Percentiles rank a stretch among this genome's conserved stretches.
phyloP scores from a whole-genome alignment of 2,797 vertebrate species.

The Eutrigla gurnardus region DNA sequence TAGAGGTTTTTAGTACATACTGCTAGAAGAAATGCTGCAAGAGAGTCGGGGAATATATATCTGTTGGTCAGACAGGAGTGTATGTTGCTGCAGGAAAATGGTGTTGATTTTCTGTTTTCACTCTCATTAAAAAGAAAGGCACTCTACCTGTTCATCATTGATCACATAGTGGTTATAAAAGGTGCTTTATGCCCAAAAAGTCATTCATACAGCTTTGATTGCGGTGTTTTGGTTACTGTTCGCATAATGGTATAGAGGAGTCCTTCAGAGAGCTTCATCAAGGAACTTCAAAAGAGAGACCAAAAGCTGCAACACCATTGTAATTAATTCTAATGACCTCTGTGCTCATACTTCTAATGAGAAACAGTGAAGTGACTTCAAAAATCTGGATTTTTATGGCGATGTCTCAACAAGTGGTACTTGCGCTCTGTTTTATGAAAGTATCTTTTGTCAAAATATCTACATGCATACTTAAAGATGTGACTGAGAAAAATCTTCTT shows the following conservation, averaged over 20 bases:
- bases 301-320: conserved; percentile 25
- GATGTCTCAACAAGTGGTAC: conserved; percentile 9
- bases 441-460: conserved; percentile 14
- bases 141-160: background rate
- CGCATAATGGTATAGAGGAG: conserved; percentile 26
- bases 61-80: conserved; percentile 51
- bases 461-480: background rate
- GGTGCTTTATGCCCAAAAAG: background rate
- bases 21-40: background rate
- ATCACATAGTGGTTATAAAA: conserved; percentile 11
- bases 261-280: conserved; percentile 29
- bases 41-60: conserved; percentile 2
- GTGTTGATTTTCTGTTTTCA: background rate
- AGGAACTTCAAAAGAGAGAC: conserved; percentile 42
- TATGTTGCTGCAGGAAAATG: conserved; percentile 25
- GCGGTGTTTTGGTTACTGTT: conserved; percentile 55
- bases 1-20: background rate
- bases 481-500: conserved; percentile 24
- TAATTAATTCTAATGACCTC: conserved; percentile 34
- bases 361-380: conserved; percentile 6
- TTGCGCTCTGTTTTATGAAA: conserved; percentile 10
- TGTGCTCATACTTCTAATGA: conserved; percentile 27
- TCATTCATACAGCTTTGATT: conserved; percentile 56
- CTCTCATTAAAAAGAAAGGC: too few species aligned
- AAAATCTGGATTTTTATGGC: conserved; percentile 36